Evolutionary conservation across 2,888 invertebrate genomes (phyloP), one percentile per base, ranked within the genome.

Genomic region (Amorpha juglandis): DNA sequence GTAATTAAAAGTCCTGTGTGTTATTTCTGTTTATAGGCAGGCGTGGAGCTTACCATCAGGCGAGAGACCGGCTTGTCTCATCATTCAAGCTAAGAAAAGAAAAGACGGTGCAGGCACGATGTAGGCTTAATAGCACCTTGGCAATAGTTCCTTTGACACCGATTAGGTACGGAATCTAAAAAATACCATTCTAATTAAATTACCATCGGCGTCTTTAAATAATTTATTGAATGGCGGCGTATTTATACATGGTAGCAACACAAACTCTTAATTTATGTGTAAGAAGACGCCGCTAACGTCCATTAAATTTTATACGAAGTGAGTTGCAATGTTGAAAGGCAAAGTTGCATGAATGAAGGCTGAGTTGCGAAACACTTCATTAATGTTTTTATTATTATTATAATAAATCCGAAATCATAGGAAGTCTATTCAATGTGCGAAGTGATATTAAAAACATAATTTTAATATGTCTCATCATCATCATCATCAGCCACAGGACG

Each of bases 341-440:
- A 63, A 67, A 67, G 66, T 65, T 69, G 70, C 70, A 69, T 66
- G 68, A 69, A 69, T 69, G 74, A 75, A 75, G 75, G 74, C 70
- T 74, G 65, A 48, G 63, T 75, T 72, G 68, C 74, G 64, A 72
- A 74, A 75, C 67, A 65, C 66, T 53, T 62, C 38, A 58, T 58
- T 62, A 33, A 19, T 62, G 9, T 62, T 66, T 62, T 50, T 51
- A 65, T 64, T 63, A 50, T 63, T 63, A 63, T 52, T 33, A 45
- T 21, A 14, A n/a, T 35, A 38, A 19, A 63, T 48, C 52, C 21
- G 35, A 51, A 19, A 47, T 47, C 47, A 63, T 42, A 58, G 58
- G 58, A 58, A 42, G 58, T 38, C 4, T 14, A 11, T 58, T 42
- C 6, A 21, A 58, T 58, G 6, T 55, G 35, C 14, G 21, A 27